Evolutionary conservation across 2,888 invertebrate species (phyloP).

Genomic region (Drosophila leonis): DNA sequence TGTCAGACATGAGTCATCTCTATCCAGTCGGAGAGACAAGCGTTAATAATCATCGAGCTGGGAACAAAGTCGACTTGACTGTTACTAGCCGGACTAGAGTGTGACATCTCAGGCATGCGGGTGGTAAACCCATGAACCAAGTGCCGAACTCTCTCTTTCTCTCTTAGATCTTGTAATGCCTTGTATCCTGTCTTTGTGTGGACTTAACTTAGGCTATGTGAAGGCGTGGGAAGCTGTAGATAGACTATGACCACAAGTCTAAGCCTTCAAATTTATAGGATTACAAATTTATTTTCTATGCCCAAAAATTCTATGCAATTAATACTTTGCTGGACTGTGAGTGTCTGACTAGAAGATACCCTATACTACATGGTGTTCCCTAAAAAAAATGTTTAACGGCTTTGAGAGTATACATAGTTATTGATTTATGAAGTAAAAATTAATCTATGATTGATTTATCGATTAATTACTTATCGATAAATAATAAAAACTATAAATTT

Average conservation of each 20-base stretch:
- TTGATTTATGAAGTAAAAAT: not conserved
- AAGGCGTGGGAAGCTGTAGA: slow-evolving; percentile 50
- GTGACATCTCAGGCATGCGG: slow-evolving; percentile 59
- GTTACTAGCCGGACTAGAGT: not conserved
- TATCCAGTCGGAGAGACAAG: slow-evolving; percentile 22
- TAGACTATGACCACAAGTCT: not conserved
- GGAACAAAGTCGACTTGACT: not conserved
- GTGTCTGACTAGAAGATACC: not conserved
- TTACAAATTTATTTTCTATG: slow-evolving; percentile 2
- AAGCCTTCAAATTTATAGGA: not conserved
- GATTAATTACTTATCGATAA: no score
- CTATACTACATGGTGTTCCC: not conserved
- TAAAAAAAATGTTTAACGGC: no score
- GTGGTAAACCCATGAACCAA: slow-evolving; percentile 57
- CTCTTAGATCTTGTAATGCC: slow-evolving; percentile 39
- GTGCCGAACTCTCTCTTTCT: slow-evolving; percentile 58
- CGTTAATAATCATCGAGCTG: slow-evolving; percentile 63
- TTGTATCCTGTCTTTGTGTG: slow-evolving; percentile 62
- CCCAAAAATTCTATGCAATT: not conserved
- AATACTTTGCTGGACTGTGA: not conserved
- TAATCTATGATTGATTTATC: no score
- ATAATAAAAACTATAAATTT: no score
- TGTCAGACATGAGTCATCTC: slow-evolving; percentile 72
- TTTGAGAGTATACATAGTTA: not conserved
- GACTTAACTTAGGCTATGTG: slow-evolving; percentile 12